Evolutionary conservation across 2,797 vertebrate genomes (phyloP).

Genomic region (Cirrhinus molitorella): DNA sequence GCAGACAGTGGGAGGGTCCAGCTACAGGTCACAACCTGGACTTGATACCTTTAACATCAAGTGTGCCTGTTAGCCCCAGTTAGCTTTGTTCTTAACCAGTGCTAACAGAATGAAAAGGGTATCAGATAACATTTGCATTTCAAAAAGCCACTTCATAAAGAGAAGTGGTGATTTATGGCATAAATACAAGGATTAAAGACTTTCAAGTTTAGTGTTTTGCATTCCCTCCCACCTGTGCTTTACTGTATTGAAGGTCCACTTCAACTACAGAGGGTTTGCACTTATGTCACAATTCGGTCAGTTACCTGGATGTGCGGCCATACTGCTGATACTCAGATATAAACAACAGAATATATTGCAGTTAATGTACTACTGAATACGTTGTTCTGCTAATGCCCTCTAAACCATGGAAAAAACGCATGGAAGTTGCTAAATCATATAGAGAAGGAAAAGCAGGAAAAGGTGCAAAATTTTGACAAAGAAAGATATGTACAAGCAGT

Average conservation of each 20-base stretch:
- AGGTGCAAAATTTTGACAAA: no score
- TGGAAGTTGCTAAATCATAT: no score
- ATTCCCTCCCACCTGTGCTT: neutral
- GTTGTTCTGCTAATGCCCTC: no score
- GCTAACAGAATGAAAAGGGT: slow-evolving; percentile 16
- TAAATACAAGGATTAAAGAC: slow-evolving; percentile 23
- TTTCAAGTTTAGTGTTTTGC: neutral
- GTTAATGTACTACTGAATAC: no score
- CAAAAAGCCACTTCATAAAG: slow-evolving; percentile 36
- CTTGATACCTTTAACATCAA: slow-evolving; percentile 37
- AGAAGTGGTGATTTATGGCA: slow-evolving; percentile 13
- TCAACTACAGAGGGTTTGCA: no score
- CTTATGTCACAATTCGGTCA: no score
- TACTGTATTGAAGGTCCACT: neutral
- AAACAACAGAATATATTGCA: no score
- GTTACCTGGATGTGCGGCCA: no score
- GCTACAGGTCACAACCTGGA: slow-evolving; percentile 56
- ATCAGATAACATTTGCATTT: slow-evolving; percentile 45
- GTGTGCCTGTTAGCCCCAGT: slow-evolving; percentile 21
- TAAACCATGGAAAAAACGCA: no score
- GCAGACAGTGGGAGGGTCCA: slow-evolving; percentile 59
- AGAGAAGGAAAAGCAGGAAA: no score
- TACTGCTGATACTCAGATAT: no score
- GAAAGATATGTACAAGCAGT: no score
- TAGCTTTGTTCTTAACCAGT: slow-evolving; percentile 35